Evolutionary conservation across 1,140 invertebrate genomes (phyloP).

Genomic region (Heterodera carotae): DNA sequence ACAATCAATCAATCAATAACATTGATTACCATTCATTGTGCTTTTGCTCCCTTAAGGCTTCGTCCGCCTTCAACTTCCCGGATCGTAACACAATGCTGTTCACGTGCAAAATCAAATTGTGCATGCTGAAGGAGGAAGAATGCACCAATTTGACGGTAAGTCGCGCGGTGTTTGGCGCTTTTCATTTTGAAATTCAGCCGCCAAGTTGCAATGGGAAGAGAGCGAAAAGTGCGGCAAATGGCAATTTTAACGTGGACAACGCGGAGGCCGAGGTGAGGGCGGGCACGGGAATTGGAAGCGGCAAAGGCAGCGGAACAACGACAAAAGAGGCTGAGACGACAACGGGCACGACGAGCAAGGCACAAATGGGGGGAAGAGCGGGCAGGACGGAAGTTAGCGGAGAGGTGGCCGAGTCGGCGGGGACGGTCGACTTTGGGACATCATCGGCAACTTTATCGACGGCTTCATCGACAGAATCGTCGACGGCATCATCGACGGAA

Average conservation of each 20-base stretch:
- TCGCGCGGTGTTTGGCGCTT: not conserved
- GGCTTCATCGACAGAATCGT: not conserved
- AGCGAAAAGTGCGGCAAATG: constrained; percentile 22
- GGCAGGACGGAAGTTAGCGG: not conserved
- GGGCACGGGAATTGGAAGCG: constrained; percentile 1
- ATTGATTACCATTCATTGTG: too few species aligned
- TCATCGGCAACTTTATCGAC: not conserved
- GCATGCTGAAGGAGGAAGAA: constrained; percentile 44
- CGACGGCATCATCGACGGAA: not conserved
- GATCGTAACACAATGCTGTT: constrained; percentile 57
- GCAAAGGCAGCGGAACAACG: not conserved
- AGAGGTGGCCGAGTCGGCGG: not conserved
- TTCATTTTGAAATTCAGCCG: constrained; percentile 47
- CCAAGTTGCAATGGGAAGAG: constrained; percentile 52
- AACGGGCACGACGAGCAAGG: constrained; percentile 36
- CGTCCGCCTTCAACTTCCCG: constrained; percentile 63
- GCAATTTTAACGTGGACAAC: constrained; percentile 34
- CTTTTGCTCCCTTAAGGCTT: constrained; percentile 42
- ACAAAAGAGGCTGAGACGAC: constrained; percentile 6
- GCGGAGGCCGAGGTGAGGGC: not conserved
- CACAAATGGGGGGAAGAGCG: constrained; percentile 9
- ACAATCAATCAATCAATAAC: too few species aligned
- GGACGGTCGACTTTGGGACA: not conserved
- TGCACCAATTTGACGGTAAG: constrained; percentile 45
- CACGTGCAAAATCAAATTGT: constrained; percentile 60